Base-by-base conservation (phyloP, 2,113 vertebrate species). In the Chloebia gouldiae region DNA sequence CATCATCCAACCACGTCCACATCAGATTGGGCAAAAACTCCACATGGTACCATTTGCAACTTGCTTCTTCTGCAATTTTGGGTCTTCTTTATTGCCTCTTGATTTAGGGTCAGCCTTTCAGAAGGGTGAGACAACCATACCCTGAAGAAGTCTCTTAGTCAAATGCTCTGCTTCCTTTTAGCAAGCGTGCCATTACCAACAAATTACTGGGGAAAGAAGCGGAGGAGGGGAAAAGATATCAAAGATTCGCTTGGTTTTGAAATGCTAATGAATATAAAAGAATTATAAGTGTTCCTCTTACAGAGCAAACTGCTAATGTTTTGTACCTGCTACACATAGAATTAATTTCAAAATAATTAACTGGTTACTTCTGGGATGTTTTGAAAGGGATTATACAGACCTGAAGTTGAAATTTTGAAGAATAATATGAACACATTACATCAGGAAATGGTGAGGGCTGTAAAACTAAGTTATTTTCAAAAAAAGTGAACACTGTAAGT, bases 201-300 rank as follows among this genome's bases (percentile, higher is more conserved):
- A 86, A 39, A 31, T n/a, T 70, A 66, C 21, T 53, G 28, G 39
- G 21, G 30, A 85, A 81, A 79, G 56, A 66, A 39, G 53, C 63
- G 23, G 20, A 42, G 81, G 13, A 42, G 28, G 24, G 35, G 21
- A 64, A 42, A 68, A 64, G 9, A 72, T 79, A 85, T 80, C 40
- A 91, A 85, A 73, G 81, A 47, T 57, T 80, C 39, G 40, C 31
- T 81, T 86, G 50, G 15, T 80, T 92, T 92, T 87, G 87, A 96
- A 86, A 87, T 89, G 54, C 9, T 73, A 89, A 94, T 78, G 23
- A 54, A 33, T 39, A 8, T 33, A 80, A 71, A n/a, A 73, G 28
- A 91, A 81, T 88, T 54, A 63, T 51, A 81, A 81, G 11, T 59
- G 54, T 57, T 85, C 28, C 23, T 76, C 9, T 72, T 70, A 64